Evolutionary conservation across 2,888 invertebrate species (phyloP).

Genomic region (Lasiommata megera): DNA sequence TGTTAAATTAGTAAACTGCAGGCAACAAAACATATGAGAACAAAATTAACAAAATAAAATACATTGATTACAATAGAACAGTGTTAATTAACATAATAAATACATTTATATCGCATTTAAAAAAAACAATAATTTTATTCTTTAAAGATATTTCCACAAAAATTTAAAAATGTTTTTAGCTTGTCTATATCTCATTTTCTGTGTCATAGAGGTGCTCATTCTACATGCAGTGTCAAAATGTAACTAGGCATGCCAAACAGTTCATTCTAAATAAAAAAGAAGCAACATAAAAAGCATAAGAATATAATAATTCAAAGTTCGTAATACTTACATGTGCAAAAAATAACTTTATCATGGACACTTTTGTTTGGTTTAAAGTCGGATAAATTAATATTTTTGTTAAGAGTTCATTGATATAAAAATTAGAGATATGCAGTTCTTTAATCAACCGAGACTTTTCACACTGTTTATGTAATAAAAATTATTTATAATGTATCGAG

Average conservation of each 20-base stretch:
- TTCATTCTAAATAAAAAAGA: conserved; percentile 55
- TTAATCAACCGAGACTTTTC: too few species aligned
- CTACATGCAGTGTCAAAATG: conserved; percentile 4
- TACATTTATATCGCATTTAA: not conserved
- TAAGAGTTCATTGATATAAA: conserved; percentile 2
- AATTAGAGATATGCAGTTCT: not conserved
- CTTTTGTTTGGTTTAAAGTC: conserved; percentile 35
- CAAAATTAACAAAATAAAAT: not conserved
- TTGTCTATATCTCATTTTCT: not conserved
- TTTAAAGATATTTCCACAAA: not conserved
- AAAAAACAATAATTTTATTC: not conserved
- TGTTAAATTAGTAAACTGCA: too few species aligned
- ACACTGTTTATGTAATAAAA: too few species aligned
- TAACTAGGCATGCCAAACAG: conserved; percentile 76
- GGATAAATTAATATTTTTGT: conserved; percentile 19
- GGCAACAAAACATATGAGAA: not conserved
- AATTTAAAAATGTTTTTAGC: not conserved
- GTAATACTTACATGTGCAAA: conserved; percentile 74
- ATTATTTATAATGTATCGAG: too few species aligned
- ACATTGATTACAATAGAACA: not conserved
- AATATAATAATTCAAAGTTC: conserved; percentile 49
- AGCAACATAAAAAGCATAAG: conserved; percentile 50
- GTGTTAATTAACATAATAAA: not conserved
- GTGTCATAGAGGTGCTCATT: not conserved
- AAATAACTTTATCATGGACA: conserved; percentile 52